Evolutionary conservation across 2,113 vertebrate genomes (phyloP).

Genomic region (Tursiops truncatus): DNA sequence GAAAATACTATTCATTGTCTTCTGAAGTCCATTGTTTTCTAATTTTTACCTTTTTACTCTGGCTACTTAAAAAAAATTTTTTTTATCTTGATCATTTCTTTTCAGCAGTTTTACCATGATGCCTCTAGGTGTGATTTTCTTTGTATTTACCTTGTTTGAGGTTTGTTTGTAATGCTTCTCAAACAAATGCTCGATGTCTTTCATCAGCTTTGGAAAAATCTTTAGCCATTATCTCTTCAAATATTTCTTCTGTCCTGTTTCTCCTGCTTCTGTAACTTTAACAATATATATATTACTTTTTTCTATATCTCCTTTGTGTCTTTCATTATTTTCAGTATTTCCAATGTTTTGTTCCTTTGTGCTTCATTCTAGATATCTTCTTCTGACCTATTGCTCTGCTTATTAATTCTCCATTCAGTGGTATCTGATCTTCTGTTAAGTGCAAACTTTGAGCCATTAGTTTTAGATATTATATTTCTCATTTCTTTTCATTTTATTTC

Average conservation of each 20-base stretch:
- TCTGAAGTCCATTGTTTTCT: not conserved
- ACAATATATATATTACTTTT: not conserved
- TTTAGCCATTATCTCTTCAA: not conserved
- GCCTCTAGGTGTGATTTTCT: not conserved
- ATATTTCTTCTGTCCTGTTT: not conserved
- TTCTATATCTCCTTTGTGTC: not conserved
- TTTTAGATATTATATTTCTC: not conserved
- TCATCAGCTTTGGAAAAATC: not conserved
- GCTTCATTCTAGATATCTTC: not conserved
- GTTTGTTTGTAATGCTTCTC: not conserved
- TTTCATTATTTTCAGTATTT: not conserved
- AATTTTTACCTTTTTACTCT: not conserved
- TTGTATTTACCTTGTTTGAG: not conserved
- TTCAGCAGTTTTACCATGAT: not conserved
- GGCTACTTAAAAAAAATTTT: not conserved
- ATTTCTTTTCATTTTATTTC: constrained; percentile 8
- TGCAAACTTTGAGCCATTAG: not conserved
- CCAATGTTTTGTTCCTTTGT: not conserved
- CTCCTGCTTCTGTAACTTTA: not conserved
- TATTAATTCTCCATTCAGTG: not conserved
- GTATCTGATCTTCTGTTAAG: not conserved
- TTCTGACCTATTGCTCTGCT: not conserved
- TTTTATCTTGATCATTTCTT: not conserved
- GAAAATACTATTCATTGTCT: not conserved
- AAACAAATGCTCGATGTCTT: not conserved